Evolutionary conservation across 2,113 vertebrate species (phyloP).

Genomic region (Podarcis muralis): DNA sequence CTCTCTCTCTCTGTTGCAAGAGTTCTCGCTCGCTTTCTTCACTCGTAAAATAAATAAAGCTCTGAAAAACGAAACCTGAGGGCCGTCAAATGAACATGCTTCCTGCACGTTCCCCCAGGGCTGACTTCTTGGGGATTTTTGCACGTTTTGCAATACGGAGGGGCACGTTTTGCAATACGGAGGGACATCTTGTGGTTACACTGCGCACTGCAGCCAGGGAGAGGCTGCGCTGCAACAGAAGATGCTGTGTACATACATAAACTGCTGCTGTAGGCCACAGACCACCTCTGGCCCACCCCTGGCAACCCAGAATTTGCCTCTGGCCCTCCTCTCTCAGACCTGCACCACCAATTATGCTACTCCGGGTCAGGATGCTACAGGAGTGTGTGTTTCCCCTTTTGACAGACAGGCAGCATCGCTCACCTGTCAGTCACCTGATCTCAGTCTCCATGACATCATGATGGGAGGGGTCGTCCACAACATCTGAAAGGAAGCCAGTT

Average conservation of each 20-base stretch:
- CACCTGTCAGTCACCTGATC: too few relatives aligned
- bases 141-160: background rate
- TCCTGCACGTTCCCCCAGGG: background rate
- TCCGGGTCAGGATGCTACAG: background rate
- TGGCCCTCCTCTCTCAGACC: background rate
- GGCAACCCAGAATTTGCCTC: background rate
- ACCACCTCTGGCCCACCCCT: background rate
- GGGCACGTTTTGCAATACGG: background rate
- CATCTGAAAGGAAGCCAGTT: too few relatives aligned
- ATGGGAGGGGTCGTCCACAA: too few relatives aligned
- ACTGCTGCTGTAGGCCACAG: background rate
- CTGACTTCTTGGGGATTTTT: background rate
- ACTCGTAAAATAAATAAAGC: background rate
- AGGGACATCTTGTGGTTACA: slow-evolving; percentile 12
- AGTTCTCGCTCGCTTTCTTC: background rate
- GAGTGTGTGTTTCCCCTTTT: background rate
- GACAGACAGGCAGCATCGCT: too few relatives aligned
- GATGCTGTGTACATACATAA: background rate
- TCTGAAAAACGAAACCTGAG: too few relatives aligned
- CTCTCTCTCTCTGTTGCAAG: background rate
- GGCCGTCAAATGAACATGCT: background rate
- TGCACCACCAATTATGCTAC: background rate
- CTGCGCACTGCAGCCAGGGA: background rate
- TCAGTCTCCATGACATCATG: too few relatives aligned
- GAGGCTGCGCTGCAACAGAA: background rate